Percentiles rank a stretch among this genome's conserved stretches.
Conservation (phyloP, 35 echinoderm and acorn worm species). For the Lytechinus variegatus region DNA sequence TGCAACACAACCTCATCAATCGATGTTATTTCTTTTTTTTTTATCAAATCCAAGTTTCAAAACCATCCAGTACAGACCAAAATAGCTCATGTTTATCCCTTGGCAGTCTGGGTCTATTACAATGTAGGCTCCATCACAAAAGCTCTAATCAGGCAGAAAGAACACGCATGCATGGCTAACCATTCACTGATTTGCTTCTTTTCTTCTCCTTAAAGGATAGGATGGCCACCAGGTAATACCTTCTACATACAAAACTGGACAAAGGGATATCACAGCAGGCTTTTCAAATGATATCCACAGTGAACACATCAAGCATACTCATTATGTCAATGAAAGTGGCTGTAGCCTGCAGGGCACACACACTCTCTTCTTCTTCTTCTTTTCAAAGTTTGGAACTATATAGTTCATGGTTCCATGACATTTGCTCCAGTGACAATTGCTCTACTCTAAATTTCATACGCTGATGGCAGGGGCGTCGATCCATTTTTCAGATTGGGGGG, state of each 20-base stretch:
- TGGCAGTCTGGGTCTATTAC: neutral
- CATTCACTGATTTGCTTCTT: neutral
- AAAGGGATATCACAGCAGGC: neutral
- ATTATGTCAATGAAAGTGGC: neutral
- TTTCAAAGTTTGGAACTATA: too few species aligned
- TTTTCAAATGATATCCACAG: neutral
- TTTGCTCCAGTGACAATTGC: too few species aligned
- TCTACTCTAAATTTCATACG: too few species aligned
- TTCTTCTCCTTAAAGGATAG: neutral
- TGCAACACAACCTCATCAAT: too few species aligned
- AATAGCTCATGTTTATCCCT: neutral
- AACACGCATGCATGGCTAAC: conserved; percentile 9
- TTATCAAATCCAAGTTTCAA: too few species aligned
- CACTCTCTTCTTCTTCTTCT: too few species aligned
- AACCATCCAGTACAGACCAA: too few species aligned
- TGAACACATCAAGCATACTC: neutral
- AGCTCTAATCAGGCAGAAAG: neutral
- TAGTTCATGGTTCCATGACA: too few species aligned
- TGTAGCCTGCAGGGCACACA: too few species aligned
- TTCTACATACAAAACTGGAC: neutral
- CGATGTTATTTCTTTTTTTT: too few species aligned
- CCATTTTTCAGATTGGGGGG: too few species aligned
- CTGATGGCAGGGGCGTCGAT: too few species aligned
- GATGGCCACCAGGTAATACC: neutral
- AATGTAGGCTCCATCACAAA: neutral